Conservation (phyloP, 2,888 invertebrate species). For the Cephus pygmeus region DNA sequence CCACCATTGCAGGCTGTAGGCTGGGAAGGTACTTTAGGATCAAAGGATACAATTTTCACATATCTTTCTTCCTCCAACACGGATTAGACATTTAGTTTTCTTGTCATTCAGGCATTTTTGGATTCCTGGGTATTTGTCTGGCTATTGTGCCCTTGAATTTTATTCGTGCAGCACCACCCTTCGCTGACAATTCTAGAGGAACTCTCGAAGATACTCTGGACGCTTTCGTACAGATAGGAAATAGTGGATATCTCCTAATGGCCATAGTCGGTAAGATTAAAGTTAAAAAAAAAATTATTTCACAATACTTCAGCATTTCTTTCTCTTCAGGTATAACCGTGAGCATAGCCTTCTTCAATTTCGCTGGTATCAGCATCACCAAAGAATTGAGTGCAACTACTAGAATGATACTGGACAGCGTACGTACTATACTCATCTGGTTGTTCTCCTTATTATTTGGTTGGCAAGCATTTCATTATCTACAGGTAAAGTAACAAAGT, state of each 20-base stretch:
- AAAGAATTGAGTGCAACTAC: conserved; percentile 94
- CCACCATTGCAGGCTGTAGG: conserved; percentile 93
- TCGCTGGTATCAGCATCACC: conserved; percentile 90
- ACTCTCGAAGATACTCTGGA: conserved; percentile 88
- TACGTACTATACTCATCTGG: conserved; percentile 94
- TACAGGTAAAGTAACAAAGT: conserved; percentile 69
- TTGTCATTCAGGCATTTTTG: conserved; percentile 71
- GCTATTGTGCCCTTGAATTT: conserved; percentile 85
- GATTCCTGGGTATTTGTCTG: conserved; percentile 72
- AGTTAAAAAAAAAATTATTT: conserved; percentile 12
- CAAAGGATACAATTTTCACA: not conserved
- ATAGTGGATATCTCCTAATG: conserved; percentile 72
- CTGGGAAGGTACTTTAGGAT: conserved; percentile 79
- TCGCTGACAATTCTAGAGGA: conserved; percentile 78
- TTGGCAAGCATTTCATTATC: conserved; percentile 85
- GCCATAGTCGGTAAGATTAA: conserved; percentile 73
- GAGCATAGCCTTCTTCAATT: conserved; percentile 94
- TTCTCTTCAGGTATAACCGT: conserved; percentile 76
- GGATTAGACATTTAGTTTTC: conserved; percentile 14
- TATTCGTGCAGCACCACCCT: conserved; percentile 79
- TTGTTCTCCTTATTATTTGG: conserved; percentile 77
- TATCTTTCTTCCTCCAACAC: not conserved
- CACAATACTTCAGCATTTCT: conserved; percentile 5
- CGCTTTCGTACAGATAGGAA: conserved; percentile 84
- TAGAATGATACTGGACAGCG: conserved; percentile 88